Evolutionary conservation across 2,888 invertebrate genomes (phyloP).

Genomic region (Campaea margaritaria): DNA sequence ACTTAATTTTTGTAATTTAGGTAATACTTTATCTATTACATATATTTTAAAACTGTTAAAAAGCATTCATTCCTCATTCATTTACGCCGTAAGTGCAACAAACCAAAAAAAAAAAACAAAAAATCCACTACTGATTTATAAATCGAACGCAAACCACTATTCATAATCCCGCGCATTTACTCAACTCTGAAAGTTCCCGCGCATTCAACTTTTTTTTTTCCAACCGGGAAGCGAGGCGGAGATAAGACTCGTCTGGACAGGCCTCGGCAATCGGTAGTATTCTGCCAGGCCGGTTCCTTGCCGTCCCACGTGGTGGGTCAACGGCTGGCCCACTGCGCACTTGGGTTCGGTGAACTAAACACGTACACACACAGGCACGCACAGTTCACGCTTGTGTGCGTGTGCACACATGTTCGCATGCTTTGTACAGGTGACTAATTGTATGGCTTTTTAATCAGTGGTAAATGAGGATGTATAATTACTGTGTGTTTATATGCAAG

Average conservation of each 20-base stretch:
- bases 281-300: constrained; percentile 40
- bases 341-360: constrained; percentile 70
- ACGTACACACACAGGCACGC: constrained; percentile 38
- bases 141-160: neutral
- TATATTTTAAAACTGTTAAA: too few relatives aligned
- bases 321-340: constrained; percentile 80
- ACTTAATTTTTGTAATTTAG: too few relatives aligned
- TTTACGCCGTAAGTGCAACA: too few relatives aligned
- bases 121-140: neutral
- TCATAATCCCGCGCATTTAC: neutral
- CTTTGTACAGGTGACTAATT: constrained; percentile 69
- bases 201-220: constrained; percentile 26
- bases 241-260: constrained; percentile 18
- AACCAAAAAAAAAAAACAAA: neutral
- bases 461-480: neutral
- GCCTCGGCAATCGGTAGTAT: constrained; percentile 18
- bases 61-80: too few relatives aligned
- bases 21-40: too few relatives aligned
- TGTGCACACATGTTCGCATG: constrained; percentile 19
- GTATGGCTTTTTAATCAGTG: constrained; percentile 32
- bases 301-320: constrained; percentile 81
- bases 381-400: constrained; percentile 25
- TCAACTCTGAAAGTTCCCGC: constrained; percentile 8
- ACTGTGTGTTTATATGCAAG: neutral
- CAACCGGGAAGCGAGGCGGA: constrained; percentile 38